These are phyloP conservation scores for Conus ventricosus DNA, from an alignment of 1,140 invertebrate genomes.

Conservation along the genomic window DNA sequence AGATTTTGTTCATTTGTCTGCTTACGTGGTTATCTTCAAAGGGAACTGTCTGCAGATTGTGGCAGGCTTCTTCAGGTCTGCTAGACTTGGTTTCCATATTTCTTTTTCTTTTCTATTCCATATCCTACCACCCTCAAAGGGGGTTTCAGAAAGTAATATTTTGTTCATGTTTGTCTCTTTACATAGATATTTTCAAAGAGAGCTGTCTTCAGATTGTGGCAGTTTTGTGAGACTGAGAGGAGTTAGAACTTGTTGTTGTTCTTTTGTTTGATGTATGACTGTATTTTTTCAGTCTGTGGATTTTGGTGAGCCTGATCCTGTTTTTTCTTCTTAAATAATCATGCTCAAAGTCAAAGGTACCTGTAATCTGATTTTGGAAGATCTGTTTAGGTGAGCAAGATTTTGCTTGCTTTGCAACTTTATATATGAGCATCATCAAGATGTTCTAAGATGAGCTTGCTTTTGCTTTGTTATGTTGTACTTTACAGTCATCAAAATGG, in stretches of 20 bases:
- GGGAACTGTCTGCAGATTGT: slow-evolving; percentile 59
- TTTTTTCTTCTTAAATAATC: too few species aligned
- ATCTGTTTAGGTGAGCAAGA: too few species aligned
- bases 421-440: too few species aligned
- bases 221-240: neutral
- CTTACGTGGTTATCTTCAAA: slow-evolving; percentile 67
- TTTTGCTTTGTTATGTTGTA: too few species aligned
- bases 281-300: too few species aligned
- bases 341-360: too few species aligned
- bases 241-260: neutral
- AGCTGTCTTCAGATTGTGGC: slow-evolving; percentile 52
- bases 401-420: too few species aligned
- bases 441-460: too few species aligned
- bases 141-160: neutral
- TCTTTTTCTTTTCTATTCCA: neutral
- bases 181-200: slow-evolving; percentile 68
- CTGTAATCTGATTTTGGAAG: too few species aligned
- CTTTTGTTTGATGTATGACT: neutral
- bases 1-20: neutral
- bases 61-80: slow-evolving; percentile 69
- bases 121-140: neutral
- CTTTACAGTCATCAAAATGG: too few species aligned
- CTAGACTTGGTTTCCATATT: too few species aligned
- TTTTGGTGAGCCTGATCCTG: too few species aligned
- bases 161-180: slow-evolving; percentile 25